Evolutionary conservation across 2,888 invertebrate species (phyloP).

Genomic region (Xylophagus ater): DNA sequence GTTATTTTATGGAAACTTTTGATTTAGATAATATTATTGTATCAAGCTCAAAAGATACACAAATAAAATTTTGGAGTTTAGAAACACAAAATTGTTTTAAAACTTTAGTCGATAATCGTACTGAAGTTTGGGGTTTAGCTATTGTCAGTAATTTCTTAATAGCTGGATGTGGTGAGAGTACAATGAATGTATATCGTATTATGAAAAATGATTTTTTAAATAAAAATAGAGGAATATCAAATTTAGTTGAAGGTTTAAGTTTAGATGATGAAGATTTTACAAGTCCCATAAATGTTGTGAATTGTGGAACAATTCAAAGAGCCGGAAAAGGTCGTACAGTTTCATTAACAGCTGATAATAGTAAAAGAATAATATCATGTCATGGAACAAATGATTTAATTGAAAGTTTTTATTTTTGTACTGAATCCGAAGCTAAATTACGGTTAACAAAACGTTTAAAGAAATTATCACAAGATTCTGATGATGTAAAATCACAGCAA

Average conservation of each 20-base stretch:
- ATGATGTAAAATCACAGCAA: conserved; percentile 26
- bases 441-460: conserved; percentile 66
- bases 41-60: conserved; percentile 84
- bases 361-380: conserved; percentile 63
- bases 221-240: conserved; percentile 43
- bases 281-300: conserved; percentile 60
- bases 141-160: conserved; percentile 70
- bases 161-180: conserved; percentile 78
- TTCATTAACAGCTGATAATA: conserved; percentile 58
- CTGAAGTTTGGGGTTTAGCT: conserved; percentile 80
- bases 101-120: conserved; percentile 79
- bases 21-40: conserved; percentile 48
- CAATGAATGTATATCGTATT: conserved; percentile 76
- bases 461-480: conserved; percentile 47
- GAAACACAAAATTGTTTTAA: conserved; percentile 92
- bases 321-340: conserved; percentile 69
- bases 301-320: conserved; percentile 69
- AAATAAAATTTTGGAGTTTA: conserved; percentile 95
- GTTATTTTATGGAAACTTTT: conserved; percentile 54
- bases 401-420: conserved; percentile 73
- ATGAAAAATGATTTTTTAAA: conserved; percentile 43
- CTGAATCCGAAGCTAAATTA: conserved; percentile 59
- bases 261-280: conserved; percentile 33
- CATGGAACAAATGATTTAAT: conserved; percentile 72
- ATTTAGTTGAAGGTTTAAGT: conserved; percentile 33